phyloP scores from a whole-genome alignment of 2,113 vertebrate species.

The Thamnophis sirtalis region DNA sequence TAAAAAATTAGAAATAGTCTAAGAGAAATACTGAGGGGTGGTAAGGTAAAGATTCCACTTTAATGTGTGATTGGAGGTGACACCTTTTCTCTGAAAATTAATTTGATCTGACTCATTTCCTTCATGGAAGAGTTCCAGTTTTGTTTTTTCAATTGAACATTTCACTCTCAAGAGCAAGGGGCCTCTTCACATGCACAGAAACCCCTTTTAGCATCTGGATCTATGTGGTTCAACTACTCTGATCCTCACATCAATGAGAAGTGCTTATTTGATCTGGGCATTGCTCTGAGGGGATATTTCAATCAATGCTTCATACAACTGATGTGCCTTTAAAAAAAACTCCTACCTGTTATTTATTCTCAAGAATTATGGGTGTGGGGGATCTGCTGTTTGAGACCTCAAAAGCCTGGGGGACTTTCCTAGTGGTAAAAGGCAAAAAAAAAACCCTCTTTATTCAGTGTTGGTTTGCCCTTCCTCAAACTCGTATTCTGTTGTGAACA shows the following conservation, averaged over 20 bases:
- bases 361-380: not conserved
- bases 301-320: not conserved
- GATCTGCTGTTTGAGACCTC: not conserved
- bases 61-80: not conserved
- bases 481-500: not conserved
- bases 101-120: not conserved
- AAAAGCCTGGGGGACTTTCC: not conserved
- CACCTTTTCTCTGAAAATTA: not conserved
- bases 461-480: not conserved
- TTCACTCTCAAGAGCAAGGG: not conserved
- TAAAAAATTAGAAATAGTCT: not conserved
- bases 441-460: not conserved
- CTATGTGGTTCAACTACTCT: not conserved
- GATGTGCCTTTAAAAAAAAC: not conserved
- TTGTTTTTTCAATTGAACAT: not conserved
- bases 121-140: not conserved
- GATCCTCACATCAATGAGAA: not conserved
- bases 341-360: not conserved
- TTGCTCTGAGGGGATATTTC: not conserved
- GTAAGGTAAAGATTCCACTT: too few species aligned
- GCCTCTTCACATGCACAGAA: not conserved
- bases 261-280: not conserved
- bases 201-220: not conserved
- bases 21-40: not conserved
- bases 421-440: not conserved